phyloP scores from a whole-genome alignment of 2,113 vertebrate genomes.

The Carettochelys insculpta region DNA sequence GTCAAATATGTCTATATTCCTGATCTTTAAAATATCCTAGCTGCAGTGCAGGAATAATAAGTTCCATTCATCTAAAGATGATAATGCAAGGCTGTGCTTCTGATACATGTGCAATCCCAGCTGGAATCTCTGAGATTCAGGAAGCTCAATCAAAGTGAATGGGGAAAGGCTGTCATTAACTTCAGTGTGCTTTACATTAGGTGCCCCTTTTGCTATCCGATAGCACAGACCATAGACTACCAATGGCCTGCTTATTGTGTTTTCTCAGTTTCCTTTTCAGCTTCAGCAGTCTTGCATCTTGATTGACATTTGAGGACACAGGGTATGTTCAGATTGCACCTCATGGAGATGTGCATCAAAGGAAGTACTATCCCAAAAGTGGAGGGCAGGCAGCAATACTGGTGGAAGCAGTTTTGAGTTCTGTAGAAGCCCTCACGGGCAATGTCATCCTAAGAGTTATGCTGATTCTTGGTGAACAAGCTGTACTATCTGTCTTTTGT shows the following conservation, averaged over 20 bases:
- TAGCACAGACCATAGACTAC: accelerated
- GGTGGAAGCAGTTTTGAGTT: neutral
- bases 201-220: neutral
- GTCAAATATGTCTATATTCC: neutral
- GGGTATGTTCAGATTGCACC: neutral
- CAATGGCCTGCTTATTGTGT: neutral
- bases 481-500: neutral
- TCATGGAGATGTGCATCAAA: neutral
- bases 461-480: neutral
- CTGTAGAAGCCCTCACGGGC: accelerated
- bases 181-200: accelerated
- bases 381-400: neutral
- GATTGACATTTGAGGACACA: neutral
- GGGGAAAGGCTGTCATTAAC: neutral
- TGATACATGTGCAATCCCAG: accelerated
- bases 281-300: neutral
- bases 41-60: neutral
- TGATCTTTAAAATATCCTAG: neutral
- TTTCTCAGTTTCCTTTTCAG: neutral
- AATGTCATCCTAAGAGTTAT: neutral
- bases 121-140: neutral
- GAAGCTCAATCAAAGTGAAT: neutral
- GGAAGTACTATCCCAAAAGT: neutral
- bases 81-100: neutral
- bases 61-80: accelerated